Conservation (phyloP, 2,888 invertebrate genomes). For the Encarsia formosa region DNA sequence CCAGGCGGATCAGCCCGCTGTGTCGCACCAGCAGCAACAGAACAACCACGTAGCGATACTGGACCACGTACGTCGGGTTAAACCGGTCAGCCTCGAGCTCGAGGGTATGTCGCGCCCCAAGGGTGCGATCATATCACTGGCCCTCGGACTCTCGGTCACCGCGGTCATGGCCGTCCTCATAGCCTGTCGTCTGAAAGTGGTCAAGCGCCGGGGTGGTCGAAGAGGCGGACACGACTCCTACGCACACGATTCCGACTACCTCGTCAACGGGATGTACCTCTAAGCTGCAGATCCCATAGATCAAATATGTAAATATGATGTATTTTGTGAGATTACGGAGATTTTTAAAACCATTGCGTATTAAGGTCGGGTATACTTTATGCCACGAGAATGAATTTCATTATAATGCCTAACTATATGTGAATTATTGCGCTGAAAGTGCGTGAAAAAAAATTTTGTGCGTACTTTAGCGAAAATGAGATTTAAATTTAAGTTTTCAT, state of each 20-base stretch:
- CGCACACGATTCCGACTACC: constrained; percentile 92
- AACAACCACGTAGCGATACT: constrained; percentile 31
- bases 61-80: constrained; percentile 37
- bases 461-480: too few relatives aligned
- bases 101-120: constrained; percentile 58
- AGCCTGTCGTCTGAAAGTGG: constrained; percentile 77
- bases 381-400: too few relatives aligned
- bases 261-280: constrained; percentile 97
- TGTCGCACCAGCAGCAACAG: constrained; percentile 18
- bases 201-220: constrained; percentile 71
- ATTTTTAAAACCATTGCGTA: too few relatives aligned
- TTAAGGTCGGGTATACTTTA: too few relatives aligned
- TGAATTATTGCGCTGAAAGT: too few relatives aligned
- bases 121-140: constrained; percentile 75
- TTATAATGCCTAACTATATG: too few relatives aligned
- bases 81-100: constrained; percentile 29
- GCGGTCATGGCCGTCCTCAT: constrained; percentile 75
- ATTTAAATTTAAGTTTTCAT: too few relatives aligned
- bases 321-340: too few relatives aligned
- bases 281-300: constrained; percentile 50
- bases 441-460: too few relatives aligned
- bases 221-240: constrained; percentile 67
- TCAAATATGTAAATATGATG: too few relatives aligned
- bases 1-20: constrained; percentile 9
- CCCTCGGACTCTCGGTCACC: constrained; percentile 76